Percentiles rank a stretch among this genome's conserved stretches.
phyloP scores from a whole-genome alignment of 2,888 invertebrate genomes.

The Mystacides longicornis region DNA sequence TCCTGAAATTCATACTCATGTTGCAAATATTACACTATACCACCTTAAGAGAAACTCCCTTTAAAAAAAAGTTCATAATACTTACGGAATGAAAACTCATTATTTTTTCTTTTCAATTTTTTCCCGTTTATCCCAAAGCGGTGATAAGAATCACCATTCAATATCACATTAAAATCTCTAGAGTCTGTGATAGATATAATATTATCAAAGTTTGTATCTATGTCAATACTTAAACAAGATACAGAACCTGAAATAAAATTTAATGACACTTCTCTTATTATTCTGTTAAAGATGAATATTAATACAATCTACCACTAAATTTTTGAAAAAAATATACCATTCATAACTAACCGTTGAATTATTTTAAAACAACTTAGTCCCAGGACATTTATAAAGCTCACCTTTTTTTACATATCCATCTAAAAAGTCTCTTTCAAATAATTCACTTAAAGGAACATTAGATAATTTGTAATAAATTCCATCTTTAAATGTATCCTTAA shows the following conservation, averaged over 20 bases:
- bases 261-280: too few species aligned
- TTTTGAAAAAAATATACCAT: neutral
- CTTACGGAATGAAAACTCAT: constrained; percentile 13
- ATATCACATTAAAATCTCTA: constrained; percentile 6
- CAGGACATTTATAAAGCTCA: constrained; percentile 28
- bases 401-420: constrained; percentile 51
- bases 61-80: neutral
- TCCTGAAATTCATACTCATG: constrained; percentile 20
- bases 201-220: constrained; percentile 9
- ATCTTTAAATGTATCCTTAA: constrained; percentile 37
- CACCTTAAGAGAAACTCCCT: neutral
- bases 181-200: constrained; percentile 11
- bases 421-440: constrained; percentile 45
- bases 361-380: neutral
- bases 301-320: neutral
- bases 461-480: constrained; percentile 49
- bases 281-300: too few species aligned
- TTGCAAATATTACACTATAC: constrained; percentile 4
- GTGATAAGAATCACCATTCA: constrained; percentile 13
- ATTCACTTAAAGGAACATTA: constrained; percentile 37
- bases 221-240: constrained; percentile 16
- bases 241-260: constrained; percentile 13
- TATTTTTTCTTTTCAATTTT: constrained; percentile 4
- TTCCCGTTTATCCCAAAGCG: constrained; percentile 17
- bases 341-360: neutral